A percentile compares a stretch with the other conserved stretches of the same genome.
These are phyloP conservation scores for Styela clava DNA, from an alignment of 23 tunicate species.

Conservation along the genomic window DNA sequence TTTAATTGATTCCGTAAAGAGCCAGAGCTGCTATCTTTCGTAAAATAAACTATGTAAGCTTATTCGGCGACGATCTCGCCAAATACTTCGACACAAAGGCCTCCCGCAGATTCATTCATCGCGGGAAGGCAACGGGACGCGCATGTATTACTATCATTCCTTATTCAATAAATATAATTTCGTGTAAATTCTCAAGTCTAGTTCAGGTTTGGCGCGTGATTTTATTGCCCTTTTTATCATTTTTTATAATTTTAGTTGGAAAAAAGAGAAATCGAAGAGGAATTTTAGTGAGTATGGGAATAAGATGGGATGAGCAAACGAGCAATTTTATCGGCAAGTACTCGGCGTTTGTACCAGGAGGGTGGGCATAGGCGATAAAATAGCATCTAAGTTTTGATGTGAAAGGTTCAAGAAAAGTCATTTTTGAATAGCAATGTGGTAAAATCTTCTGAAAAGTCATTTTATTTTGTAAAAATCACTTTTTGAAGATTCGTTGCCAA, in stretches of 20 bases:
- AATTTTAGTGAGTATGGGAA: not conserved
- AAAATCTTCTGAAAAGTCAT: too few species aligned
- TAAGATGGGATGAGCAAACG: not conserved
- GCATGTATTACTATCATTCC: not conserved
- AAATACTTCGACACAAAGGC: not conserved
- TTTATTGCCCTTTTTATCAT: not conserved
- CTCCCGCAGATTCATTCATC: not conserved
- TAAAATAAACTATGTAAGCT: not conserved
- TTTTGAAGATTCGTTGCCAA: too few species aligned
- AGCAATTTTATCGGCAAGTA: not conserved
- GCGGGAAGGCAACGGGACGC: conserved; percentile 1
- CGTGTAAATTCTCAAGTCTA: not conserved
- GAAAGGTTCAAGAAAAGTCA: too few species aligned
- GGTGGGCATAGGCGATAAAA: not conserved
- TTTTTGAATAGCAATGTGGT: too few species aligned
- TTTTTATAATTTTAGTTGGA: not conserved
- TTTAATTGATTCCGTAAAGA: not conserved
- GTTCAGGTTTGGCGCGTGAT: conserved; percentile 23
- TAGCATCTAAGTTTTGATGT: too few species aligned
- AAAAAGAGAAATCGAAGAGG: not conserved
- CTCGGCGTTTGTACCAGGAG: not conserved
- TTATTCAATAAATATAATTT: too few species aligned
- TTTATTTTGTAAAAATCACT: too few species aligned
- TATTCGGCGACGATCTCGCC: not conserved
- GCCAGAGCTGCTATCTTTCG: not conserved